Evolutionary conservation across 2,113 vertebrate genomes (phyloP).

Genomic region (Urocitellus parryii): DNA sequence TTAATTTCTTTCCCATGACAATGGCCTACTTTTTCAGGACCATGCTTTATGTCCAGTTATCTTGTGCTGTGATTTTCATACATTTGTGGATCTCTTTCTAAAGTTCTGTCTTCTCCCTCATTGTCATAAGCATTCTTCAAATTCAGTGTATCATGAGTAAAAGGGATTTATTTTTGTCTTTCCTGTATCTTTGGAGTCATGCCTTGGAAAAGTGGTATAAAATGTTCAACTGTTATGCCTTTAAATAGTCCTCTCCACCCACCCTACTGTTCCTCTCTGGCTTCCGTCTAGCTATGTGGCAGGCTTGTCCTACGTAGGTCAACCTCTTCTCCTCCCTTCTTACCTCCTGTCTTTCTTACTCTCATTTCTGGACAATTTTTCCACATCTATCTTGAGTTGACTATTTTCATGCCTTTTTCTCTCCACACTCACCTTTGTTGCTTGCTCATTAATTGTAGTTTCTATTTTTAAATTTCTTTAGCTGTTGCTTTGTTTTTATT

Average conservation of each 20-base stretch:
- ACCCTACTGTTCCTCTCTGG: accelerated
- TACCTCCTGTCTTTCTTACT: not conserved
- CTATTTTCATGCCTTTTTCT: not conserved
- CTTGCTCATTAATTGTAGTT: not conserved
- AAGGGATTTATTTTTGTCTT: not conserved
- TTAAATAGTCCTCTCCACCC: not conserved
- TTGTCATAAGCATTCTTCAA: not conserved
- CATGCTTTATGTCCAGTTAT: not conserved
- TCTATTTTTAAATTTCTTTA: not conserved
- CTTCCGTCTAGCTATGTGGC: not conserved
- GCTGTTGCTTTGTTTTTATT: not conserved
- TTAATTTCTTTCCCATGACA: not conserved
- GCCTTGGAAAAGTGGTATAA: not conserved
- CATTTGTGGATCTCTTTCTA: not conserved
- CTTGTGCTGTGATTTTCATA: no score
- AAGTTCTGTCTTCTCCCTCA: not conserved
- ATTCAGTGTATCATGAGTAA: not conserved
- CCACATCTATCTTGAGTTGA: not conserved
- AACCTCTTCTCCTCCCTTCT: accelerated
- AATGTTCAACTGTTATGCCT: not conserved
- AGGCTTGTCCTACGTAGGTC: no score
- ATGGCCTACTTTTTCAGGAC: not conserved
- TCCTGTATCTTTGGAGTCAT: not conserved
- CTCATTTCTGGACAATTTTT: not conserved
- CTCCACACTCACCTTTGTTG: not conserved